phyloP scores from a whole-genome alignment of 1,140 invertebrate genomes.

The Pseudomyrmex cubaensis region DNA sequence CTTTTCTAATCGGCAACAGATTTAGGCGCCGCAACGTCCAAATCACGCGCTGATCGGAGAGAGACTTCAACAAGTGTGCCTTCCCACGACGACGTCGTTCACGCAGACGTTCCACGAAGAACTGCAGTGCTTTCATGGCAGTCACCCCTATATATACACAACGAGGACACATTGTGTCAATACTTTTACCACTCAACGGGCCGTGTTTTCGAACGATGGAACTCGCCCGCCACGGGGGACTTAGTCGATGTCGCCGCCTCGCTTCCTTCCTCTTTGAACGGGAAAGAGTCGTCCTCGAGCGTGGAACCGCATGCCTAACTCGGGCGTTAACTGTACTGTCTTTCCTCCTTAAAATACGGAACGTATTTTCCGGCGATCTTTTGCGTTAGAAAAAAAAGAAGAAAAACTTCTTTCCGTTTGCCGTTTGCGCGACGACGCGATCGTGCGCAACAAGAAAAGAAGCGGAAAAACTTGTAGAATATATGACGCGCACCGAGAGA shows the following conservation, averaged over 20 bases:
- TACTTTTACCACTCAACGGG: constrained; percentile 77
- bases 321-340: not conserved
- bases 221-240: constrained; percentile 28
- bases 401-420: constrained; percentile 35
- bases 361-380: not conserved
- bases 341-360: constrained; percentile 22
- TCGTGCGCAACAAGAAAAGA: not conserved
- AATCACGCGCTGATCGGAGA: constrained; percentile 3
- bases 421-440: not conserved
- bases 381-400: not conserved
- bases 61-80: not conserved
- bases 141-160: constrained; percentile 84
- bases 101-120: constrained; percentile 80
- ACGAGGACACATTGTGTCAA: constrained; percentile 75
- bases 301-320: not conserved
- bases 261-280: constrained; percentile 41
- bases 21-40: not conserved
- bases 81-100: constrained; percentile 71
- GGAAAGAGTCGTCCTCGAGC: not conserved
- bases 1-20: not conserved
- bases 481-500: not conserved
- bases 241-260: constrained; percentile 56
- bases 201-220: constrained; percentile 66
- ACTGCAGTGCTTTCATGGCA: constrained; percentile 78
- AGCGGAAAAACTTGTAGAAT: not conserved